phyloP scores from a whole-genome alignment of 2,113 vertebrate species.

The Periophthalmus modestus region DNA sequence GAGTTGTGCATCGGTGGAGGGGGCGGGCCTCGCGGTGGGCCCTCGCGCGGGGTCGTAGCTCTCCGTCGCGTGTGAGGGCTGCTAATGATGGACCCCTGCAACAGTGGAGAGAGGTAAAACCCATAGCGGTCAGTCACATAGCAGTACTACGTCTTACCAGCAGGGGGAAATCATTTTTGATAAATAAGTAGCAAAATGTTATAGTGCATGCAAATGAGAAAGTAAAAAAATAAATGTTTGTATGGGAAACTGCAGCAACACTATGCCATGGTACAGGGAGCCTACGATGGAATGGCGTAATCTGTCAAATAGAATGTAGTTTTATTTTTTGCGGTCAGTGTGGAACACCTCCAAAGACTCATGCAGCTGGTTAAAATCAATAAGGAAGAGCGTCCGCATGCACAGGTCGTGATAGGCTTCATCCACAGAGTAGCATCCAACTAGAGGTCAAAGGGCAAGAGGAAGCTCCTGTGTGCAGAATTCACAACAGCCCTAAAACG shows the following conservation, averaged over 20 bases:
- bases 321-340: constrained; percentile 44
- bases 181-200: constrained; percentile 75
- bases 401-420: constrained; percentile 69
- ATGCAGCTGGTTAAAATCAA: constrained; percentile 72
- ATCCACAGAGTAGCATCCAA: constrained; percentile 68
- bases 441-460: constrained; percentile 58
- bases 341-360: constrained; percentile 59
- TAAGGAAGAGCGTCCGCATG: constrained; percentile 71
- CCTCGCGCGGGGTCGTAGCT: constrained; percentile 87
- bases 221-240: constrained; percentile 59
- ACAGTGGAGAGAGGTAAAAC: constrained; percentile 59
- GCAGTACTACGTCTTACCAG: constrained; percentile 25
- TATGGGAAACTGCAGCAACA: constrained; percentile 63
- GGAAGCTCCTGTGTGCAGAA: constrained; percentile 48
- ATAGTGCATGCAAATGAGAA: constrained; percentile 73
- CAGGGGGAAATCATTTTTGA: constrained; percentile 45
- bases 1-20: constrained; percentile 83
- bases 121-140: constrained; percentile 36
- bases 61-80: constrained; percentile 92
- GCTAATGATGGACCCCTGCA: constrained; percentile 99
- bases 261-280: constrained; percentile 38
- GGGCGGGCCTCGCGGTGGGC: constrained; percentile 84
- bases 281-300: constrained; percentile 29
- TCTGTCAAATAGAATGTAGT: constrained; percentile 33
- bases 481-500: constrained; percentile 38